Percentiles rank a stretch among this genome's conserved stretches.
Evolutionary conservation across 2,888 invertebrate genomes (phyloP).

Genomic region (Laspeyria flexula): DNA sequence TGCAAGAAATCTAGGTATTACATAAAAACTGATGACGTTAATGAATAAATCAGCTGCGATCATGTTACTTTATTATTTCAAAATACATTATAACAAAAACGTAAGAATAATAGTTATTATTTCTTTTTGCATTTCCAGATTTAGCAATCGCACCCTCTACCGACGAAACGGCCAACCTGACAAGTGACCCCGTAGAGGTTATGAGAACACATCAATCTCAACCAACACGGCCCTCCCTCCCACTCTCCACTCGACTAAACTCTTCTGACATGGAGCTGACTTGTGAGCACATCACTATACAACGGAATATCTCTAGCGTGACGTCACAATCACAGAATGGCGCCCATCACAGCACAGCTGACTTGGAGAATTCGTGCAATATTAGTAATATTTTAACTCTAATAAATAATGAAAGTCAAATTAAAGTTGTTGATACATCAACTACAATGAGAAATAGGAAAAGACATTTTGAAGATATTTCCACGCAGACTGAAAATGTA

Average conservation of each 20-base stretch:
- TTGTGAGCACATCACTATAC: background rate
- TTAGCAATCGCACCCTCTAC: background rate
- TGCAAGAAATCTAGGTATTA: no score
- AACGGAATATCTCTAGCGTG: background rate
- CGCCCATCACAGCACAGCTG: background rate
- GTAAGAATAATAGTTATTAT: no score
- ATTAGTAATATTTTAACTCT: slow-evolving; percentile 15
- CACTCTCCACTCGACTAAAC: background rate
- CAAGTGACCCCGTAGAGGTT: background rate
- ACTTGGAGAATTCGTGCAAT: slow-evolving; percentile 11
- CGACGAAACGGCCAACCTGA: background rate
- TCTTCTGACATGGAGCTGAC: background rate
- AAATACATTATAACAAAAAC: no score
- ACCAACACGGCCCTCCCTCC: slow-evolving; percentile 9
- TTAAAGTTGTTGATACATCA: no score
- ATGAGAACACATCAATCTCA: slow-evolving; percentile 6
- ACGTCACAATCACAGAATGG: slow-evolving; percentile 5
- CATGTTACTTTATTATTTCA: no score
- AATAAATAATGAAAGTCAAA: slow-evolving; percentile 15
- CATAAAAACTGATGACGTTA: no score
- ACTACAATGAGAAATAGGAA: slow-evolving; percentile 4
- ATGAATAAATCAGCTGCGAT: no score
- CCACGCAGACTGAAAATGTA: slow-evolving; percentile 5
- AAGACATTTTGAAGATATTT: slow-evolving; percentile 20
- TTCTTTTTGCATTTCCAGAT: slow-evolving; percentile 14